phyloP scores from a whole-genome alignment of 37 sponge, comb jelly and placozoan genomes.

The Amphimedon queenslandica region DNA sequence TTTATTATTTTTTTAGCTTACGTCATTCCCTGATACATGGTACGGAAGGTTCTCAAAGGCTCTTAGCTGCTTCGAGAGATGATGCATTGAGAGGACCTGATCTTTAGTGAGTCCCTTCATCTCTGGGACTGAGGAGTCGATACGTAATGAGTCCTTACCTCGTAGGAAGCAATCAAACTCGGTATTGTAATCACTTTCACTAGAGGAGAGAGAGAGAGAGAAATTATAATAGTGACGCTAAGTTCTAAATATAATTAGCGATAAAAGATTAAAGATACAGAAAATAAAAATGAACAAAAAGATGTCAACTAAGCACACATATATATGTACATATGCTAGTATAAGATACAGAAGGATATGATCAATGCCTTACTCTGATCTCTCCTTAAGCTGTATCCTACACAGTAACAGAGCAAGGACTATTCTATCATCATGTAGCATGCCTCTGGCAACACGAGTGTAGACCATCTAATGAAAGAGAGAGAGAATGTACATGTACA shows the following conservation, averaged over 20 bases:
- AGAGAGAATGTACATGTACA: neutral
- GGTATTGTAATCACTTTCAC: conserved; percentile 37
- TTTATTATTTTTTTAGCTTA: neutral
- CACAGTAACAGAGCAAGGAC: conserved; percentile 82
- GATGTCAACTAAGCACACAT: too few species aligned
- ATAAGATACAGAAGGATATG: too few species aligned
- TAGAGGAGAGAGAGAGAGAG: neutral
- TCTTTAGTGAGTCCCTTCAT: conserved; percentile 29
- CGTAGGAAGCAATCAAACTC: conserved; percentile 60
- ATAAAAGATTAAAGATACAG: too few species aligned
- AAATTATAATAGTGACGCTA: neutral
- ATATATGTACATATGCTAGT: too few species aligned
- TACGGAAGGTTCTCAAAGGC: conserved; percentile 34
- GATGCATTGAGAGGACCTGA: conserved; percentile 57
- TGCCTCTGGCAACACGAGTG: conserved; percentile 85
- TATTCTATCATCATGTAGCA: conserved; percentile 91
- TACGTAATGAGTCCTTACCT: conserved; percentile 53
- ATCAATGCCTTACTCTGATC: conserved; percentile 35
- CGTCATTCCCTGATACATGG: conserved; percentile 40
- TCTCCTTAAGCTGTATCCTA: conserved; percentile 72
- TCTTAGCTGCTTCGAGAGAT: conserved; percentile 49
- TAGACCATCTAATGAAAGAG: conserved; percentile 43
- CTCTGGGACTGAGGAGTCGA: conserved; percentile 32
- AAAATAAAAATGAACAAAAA: too few species aligned
- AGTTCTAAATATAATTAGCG: too few species aligned